Evolutionary conservation across 1,140 invertebrate genomes (phyloP), one percentile per base, ranked within the genome.

Genomic region (Neotoxoptera formosana): DNA sequence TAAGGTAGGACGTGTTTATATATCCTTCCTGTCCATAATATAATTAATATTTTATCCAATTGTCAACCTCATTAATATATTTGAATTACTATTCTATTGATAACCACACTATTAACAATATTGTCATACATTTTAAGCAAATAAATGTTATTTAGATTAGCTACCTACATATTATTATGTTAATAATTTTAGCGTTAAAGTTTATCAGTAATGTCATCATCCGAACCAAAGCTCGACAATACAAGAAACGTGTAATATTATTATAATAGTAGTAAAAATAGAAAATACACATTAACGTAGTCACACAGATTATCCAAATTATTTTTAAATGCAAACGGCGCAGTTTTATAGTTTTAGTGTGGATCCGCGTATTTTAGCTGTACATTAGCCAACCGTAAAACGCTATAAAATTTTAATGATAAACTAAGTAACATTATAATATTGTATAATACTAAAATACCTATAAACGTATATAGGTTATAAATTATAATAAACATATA

Each of bases 201-300:
- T 67, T 67, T 30, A 67, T 23, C 17, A 21, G 51, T 21, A 53
- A 67, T 67, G 14, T n/a, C n/a, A n/a, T 1, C 2, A 67, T 67
- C 23, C 1, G n/a, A 14, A 7, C 9, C 0, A 11, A 17, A 9
- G 0, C 3, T n/a, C 14, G n/a, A 67, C 4, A n/a, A 67, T 11
- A 60, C 9, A 56, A 25, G 0, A 67, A 67, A 67, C 11, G 11
- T 30, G 30, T n/a, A n/a, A n/a, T n/a, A n/a, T n/a, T n/a, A n/a
- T n/a, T n/a, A n/a, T 67, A n/a, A 67, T 67, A 14, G 9, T 23
- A 60, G 9, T n/a, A 67, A 67, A 17, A 1, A 67, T 67, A 67
- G 30, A 67, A 67, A n/a, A 67, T 67, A 67, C 60, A 67, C 60
- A 67, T 67, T 67, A n/a, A 67, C 0, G 7, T 67, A n/a, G 11